Evolutionary conservation across 2,113 vertebrate genomes (phyloP).

Genomic region (Gavialis gangeticus): DNA sequence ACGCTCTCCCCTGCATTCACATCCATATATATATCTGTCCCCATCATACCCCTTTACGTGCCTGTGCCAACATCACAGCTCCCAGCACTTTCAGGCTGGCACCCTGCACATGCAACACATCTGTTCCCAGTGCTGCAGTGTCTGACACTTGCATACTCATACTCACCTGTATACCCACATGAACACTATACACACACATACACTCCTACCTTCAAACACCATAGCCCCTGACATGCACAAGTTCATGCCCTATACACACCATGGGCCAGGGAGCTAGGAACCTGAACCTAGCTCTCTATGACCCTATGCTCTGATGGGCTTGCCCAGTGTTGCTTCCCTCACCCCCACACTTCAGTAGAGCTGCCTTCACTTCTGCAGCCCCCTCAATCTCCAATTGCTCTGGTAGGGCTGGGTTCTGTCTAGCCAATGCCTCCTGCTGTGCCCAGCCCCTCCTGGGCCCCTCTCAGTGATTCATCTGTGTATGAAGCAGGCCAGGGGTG

Average conservation of each 20-base stretch:
- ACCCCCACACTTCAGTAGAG: neutral
- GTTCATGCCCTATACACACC: too few relatives aligned
- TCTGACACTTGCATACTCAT: neutral
- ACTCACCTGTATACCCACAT: too few relatives aligned
- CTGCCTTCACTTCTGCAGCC: neutral
- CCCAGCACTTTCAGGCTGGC: neutral
- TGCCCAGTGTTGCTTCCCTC: too few relatives aligned
- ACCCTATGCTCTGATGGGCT: neutral
- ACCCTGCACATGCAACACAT: neutral
- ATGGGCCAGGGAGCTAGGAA: neutral
- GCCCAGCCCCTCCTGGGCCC: neutral
- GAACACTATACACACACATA: neutral
- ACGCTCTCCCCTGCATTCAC: too few relatives aligned
- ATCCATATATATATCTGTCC: too few relatives aligned
- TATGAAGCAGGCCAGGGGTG: neutral
- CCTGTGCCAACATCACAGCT: too few relatives aligned
- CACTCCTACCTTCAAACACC: too few relatives aligned
- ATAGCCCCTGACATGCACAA: too few relatives aligned
- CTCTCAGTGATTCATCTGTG: too few relatives aligned
- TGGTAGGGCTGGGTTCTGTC: neutral
- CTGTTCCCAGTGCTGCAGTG: too few relatives aligned
- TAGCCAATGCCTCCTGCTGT: neutral
- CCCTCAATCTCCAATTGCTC: neutral
- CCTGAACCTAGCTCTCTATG: neutral
- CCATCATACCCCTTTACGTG: too few relatives aligned